Conservation (phyloP, 2,113 vertebrate species). For the Forbesichthys papilliferus region DNA sequence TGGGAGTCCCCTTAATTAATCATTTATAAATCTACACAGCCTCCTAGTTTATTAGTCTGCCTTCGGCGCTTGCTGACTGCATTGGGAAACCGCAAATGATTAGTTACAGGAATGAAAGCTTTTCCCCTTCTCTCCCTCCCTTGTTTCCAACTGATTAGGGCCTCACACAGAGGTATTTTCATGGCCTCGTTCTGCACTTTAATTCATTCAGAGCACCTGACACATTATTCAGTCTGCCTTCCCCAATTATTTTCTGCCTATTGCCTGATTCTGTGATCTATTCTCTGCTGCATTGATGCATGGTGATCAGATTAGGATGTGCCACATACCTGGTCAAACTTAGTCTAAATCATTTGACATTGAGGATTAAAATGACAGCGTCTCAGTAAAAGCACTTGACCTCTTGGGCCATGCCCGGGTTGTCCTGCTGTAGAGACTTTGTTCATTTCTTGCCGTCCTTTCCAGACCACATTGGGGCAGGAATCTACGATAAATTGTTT, state of each 20-base stretch:
- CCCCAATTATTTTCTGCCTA: conserved; percentile 66
- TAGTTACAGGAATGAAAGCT: conserved; percentile 81
- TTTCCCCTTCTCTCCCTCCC: conserved; percentile 56
- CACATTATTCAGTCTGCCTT: conserved; percentile 65
- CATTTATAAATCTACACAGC: conserved; percentile 85
- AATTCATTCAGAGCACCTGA: conserved; percentile 74
- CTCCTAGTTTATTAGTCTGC: conserved; percentile 83
- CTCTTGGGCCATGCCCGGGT: conserved; percentile 30
- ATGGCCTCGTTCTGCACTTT: conserved; percentile 66
- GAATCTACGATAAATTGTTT: conserved; percentile 49
- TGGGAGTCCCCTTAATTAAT: conserved; percentile 81
- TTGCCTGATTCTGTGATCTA: conserved; percentile 65
- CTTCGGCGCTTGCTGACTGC: conserved; percentile 80
- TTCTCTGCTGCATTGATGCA: conserved; percentile 44
- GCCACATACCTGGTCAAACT: conserved; percentile 50
- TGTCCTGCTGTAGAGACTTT: conserved; percentile 14
- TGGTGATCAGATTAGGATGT: conserved; percentile 58
- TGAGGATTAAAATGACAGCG: conserved; percentile 49
- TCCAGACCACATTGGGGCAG: conserved; percentile 36
- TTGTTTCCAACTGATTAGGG: conserved; percentile 78
- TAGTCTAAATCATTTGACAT: conserved; percentile 56
- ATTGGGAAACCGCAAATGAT: conserved; percentile 83
- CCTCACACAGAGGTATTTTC: conserved; percentile 77
- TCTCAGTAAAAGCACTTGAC: conserved; percentile 52
- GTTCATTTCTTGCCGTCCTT: conserved; percentile 50